Evolutionary conservation across 2,797 vertebrate species (phyloP), one percentile per base, ranked within the genome.

Genomic region (Manis crassicaudata): DNA sequence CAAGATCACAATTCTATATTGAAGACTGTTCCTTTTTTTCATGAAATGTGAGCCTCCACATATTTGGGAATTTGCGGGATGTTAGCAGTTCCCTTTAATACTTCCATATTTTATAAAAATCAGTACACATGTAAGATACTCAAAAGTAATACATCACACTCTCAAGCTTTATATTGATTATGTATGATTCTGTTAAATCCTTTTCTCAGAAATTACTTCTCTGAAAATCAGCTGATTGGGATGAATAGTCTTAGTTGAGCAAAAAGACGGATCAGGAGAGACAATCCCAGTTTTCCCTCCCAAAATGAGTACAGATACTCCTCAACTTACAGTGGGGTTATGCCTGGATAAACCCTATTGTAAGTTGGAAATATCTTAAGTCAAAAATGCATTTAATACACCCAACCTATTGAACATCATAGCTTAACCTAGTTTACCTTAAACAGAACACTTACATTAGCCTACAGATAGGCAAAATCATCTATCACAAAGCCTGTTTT

Each of bases 141-240:
- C 73, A 54, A 77, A 89, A 77, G 46, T 68, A 75, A 75, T 52
- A 68, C 43, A 54, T 85, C 43, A 46, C 10, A 1, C 6, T 60
- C 58, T 60, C 32, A 68, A 73, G 70, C 83, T 77, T 72, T 88
- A 7, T 80, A 72, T 72, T 83, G 82, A 56, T 88, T 62, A 95
- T 54, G 37, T 13, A 76, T 43, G 63, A 37, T 35, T 54, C 72
- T 65, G 23, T 90, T 87, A 90, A 54, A 67, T 17, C 58, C 50
- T 40, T 86, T 91, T 80, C 94, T 88, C 92, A 62, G 43, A 86
- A 86, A 92, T 92, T 83, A 70, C 67, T 46, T 37, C 37, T 13
- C 70, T 80, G 40, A 88, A 91, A 87, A 77, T 87, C 68, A 87
- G 16, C 16, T 60, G 77, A 76, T 27, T 54, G 21, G 65, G 50